Conservation (phyloP, 2,113 vertebrate species). For the Dromas ardeola region DNA sequence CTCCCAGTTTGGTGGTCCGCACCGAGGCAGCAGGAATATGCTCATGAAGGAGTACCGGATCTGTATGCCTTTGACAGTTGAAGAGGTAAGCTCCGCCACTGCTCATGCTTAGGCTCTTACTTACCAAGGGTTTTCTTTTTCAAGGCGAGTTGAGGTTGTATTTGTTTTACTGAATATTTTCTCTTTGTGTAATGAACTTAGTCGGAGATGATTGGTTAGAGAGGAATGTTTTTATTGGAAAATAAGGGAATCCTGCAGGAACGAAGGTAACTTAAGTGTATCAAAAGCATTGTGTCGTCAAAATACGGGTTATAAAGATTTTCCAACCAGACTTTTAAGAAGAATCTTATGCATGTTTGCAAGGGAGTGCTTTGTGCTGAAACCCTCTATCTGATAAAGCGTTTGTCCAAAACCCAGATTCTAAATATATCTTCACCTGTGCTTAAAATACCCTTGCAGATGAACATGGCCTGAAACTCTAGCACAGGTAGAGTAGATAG, state of each 20-base stretch:
- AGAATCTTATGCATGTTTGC: background rate
- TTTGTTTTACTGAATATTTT: slow-evolving; percentile 29
- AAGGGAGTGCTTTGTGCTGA: background rate
- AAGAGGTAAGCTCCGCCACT: slow-evolving; percentile 84
- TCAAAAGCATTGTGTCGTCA: background rate
- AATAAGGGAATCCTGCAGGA: background rate
- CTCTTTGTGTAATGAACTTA: background rate
- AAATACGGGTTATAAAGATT: background rate
- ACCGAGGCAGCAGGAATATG: slow-evolving; percentile 81
- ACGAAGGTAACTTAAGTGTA: background rate
- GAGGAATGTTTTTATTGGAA: slow-evolving; percentile 30
- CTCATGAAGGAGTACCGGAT: slow-evolving; percentile 97
- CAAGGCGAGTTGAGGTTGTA: background rate
- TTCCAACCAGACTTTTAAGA: background rate
- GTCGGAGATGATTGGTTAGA: background rate
- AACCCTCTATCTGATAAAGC: background rate
- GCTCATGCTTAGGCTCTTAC: background rate
- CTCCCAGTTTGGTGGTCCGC: slow-evolving; percentile 43
- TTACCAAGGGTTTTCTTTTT: background rate
- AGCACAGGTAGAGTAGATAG: background rate
- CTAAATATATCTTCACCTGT: slow-evolving; percentile 5
- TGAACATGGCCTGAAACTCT: background rate
- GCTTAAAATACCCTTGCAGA: background rate
- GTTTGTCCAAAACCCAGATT: background rate
- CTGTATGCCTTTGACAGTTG: slow-evolving; percentile 96